A percentile compares a stretch with the other conserved stretches of the same genome.
phyloP scores from a whole-genome alignment of 2,797 vertebrate genomes.

The Melanotaenia pygmaea region DNA sequence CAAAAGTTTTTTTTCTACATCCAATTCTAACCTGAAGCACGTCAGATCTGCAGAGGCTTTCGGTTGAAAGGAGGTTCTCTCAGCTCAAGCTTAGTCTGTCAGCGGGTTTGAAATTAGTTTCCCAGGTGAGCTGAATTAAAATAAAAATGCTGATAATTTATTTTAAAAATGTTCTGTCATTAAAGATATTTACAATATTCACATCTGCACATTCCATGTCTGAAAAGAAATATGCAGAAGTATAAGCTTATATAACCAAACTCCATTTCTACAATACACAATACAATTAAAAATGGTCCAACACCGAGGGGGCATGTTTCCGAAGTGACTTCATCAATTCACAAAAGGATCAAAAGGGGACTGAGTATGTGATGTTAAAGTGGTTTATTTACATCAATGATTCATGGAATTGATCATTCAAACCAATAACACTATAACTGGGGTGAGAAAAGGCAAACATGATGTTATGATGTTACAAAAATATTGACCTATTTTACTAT shows the following conservation, averaged over 20 bases:
- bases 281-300: background rate
- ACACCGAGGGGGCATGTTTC: background rate
- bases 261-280: background rate
- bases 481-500: constrained; percentile 81
- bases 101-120: background rate
- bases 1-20: background rate
- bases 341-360: background rate
- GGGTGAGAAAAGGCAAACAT: constrained; percentile 61
- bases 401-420: constrained; percentile 47
- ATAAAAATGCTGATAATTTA: background rate
- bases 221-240: background rate
- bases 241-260: too few relatives aligned
- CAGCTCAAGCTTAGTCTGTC: too few relatives aligned
- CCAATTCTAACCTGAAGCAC: constrained; percentile 14
- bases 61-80: background rate
- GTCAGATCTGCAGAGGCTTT: background rate
- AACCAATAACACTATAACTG: constrained; percentile 58
- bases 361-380: constrained; percentile 26
- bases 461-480: constrained; percentile 79
- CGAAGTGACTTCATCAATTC: background rate
- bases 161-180: background rate
- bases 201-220: background rate
- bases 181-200: too few relatives aligned
- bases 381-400: constrained; percentile 80
- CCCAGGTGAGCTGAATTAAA: background rate